These are phyloP conservation scores for Puffinus mauretanicus DNA, from an alignment of 2,113 vertebrate species.

Conservation along the genomic window DNA sequence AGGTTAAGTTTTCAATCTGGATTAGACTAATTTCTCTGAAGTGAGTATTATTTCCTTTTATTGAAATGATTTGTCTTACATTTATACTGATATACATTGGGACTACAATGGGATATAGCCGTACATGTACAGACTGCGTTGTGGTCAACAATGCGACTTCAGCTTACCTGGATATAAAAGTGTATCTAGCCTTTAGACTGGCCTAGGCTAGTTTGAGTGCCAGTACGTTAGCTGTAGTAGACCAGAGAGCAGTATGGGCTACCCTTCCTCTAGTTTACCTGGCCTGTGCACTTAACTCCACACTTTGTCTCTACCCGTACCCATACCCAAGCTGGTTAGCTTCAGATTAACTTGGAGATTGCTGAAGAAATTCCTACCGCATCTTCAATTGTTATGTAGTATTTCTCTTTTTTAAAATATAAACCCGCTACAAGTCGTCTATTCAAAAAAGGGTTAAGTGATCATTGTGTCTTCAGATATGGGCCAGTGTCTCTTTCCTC, in stretches of 20 bases:
- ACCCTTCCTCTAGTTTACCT: not conserved
- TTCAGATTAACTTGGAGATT: not conserved
- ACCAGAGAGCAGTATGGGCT: not conserved
- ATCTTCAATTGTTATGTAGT: not conserved
- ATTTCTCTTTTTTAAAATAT: not conserved
- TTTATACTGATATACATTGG: not conserved
- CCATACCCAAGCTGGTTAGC: not conserved
- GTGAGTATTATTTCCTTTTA: not conserved
- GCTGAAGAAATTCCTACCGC: not conserved
- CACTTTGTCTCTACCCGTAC: not conserved
- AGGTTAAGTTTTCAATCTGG: not conserved
- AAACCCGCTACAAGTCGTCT: accelerated
- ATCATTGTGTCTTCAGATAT: not conserved
- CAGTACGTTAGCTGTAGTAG: not conserved
- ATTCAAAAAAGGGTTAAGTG: not conserved
- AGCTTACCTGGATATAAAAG: not conserved
- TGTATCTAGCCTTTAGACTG: not conserved
- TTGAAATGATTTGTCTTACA: not conserved
- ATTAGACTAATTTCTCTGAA: not conserved
- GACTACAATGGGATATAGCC: not conserved
- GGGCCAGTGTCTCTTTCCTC: not conserved
- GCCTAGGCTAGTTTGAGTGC: not conserved
- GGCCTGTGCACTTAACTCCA: not conserved
- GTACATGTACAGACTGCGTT: not conserved
- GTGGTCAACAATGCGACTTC: not conserved